Evolutionary conservation across 1,140 invertebrate species (phyloP).

Genomic region (Bombus soroeensis): DNA sequence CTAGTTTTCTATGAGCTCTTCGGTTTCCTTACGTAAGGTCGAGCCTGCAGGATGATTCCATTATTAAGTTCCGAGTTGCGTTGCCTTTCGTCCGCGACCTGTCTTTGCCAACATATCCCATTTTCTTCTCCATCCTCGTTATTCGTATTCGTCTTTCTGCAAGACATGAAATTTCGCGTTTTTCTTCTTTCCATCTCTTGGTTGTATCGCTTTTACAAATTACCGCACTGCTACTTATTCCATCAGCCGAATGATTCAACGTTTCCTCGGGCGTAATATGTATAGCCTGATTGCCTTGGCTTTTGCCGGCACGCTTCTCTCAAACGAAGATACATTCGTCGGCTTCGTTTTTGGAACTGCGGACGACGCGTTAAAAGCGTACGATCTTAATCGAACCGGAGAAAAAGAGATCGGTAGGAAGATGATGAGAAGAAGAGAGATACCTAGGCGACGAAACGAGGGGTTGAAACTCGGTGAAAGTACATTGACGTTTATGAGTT

Average conservation of each 20-base stretch:
- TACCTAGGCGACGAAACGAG: background rate
- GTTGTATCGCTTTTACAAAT: slow-evolving; percentile 42
- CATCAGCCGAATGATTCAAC: slow-evolving; percentile 33
- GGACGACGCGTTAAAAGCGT: slow-evolving; percentile 6
- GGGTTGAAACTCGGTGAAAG: slow-evolving; percentile 44
- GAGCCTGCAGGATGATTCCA: slow-evolving; percentile 62
- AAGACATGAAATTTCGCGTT: background rate
- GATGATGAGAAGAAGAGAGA: background rate
- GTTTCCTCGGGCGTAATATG: too few relatives aligned
- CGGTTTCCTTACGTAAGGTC: slow-evolving; percentile 51
- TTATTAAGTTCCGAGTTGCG: slow-evolving; percentile 58
- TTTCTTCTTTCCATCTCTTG: background rate
- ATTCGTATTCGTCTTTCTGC: background rate
- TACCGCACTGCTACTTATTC: slow-evolving; percentile 43
- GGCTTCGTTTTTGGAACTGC: background rate
- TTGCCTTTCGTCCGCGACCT: background rate
- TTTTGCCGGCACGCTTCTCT: too few relatives aligned
- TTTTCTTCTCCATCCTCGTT: background rate
- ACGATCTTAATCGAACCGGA: slow-evolving; percentile 10
- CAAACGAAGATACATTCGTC: too few relatives aligned
- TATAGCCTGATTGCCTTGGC: too few relatives aligned
- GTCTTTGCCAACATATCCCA: background rate
- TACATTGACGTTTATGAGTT: slow-evolving; percentile 30
- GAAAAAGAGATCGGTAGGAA: background rate
- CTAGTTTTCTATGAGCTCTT: slow-evolving; percentile 64